Base-by-base conservation (phyloP, 2,113 vertebrate genomes). In the Cygnus buccinator region DNA sequence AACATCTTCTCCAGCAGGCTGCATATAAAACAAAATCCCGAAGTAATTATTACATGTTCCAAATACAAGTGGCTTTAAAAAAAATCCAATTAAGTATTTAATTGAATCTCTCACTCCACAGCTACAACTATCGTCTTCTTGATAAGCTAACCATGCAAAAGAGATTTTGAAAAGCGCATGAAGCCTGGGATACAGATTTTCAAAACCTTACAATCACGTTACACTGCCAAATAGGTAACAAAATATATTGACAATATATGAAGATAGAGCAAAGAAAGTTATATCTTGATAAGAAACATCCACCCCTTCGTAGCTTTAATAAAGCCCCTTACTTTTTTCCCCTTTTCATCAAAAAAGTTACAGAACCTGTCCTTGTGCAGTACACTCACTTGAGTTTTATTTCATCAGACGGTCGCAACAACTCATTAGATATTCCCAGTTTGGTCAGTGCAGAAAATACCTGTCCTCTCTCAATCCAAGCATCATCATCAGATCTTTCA, bases 1-100 rank as follows among this genome's bases (percentile, higher is more conserved):
- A 99, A 94, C 99, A 99, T 99, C 50, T 99, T 99, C 95, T 99
- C 99, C 96, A 99, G 98, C 46, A 99, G 98, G 93, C 99, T 99
- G 97, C 73, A 61, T 3, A 12, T 54, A 96, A 96, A 93, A 97
- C 50, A 97, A 97, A 97, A 91, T 82, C 70, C 65, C 84, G 75
- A 84, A 94, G 92, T 96, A 96, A 96, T 66, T 76, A 96, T 37
- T 89, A 65, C 37, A 77, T 17, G 66, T 82, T 68, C 28, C 48
- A 76, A 89, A 63, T 26, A 5, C 65, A 94, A 95, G 70, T 78
- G 58, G 75, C 33, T 93, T 94, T 83, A 7, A 39, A 93, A 52
- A 93, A 93, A 94, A 96, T 80, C 80, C 93, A 89, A 35, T 89
- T 94, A 95, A 86, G 55, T 62, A 81, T 66, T 97, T 96, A 95